A percentile compares a stretch with the other conserved stretches of the same genome.
Conservation (phyloP, 2,888 invertebrate species). For the Geophilus truncorum region DNA sequence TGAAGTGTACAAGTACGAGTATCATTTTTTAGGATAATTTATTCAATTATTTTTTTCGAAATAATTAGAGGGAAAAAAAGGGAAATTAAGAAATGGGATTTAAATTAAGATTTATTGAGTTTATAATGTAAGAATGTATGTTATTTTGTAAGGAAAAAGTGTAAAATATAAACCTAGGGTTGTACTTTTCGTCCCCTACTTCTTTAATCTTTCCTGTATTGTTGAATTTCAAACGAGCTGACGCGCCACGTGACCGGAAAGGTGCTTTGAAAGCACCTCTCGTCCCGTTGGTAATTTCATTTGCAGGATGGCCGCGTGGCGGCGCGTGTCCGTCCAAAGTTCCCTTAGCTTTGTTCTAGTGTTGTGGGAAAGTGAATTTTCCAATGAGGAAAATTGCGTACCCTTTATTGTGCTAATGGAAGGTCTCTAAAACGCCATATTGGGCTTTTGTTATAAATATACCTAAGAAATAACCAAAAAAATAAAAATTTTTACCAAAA, state of each 20-base stretch:
- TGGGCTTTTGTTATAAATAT: background rate
- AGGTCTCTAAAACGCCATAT: background rate
- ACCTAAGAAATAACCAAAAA: background rate
- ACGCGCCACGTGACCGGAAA: background rate
- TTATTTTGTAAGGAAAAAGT: background rate
- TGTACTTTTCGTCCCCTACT: background rate
- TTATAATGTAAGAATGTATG: background rate
- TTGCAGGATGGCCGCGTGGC: slow-evolving; percentile 23
- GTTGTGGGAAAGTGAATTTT: slow-evolving; percentile 21
- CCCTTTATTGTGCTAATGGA: background rate
- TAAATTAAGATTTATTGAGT: too few species aligned
- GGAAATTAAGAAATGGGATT: too few species aligned
- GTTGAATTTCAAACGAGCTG: background rate
- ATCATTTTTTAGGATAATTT: background rate
- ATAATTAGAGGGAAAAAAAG: too few species aligned
- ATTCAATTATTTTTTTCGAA: background rate
- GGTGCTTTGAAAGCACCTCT: background rate
- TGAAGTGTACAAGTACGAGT: background rate
- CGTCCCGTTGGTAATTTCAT: slow-evolving; percentile 15
- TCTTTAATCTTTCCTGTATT: background rate
- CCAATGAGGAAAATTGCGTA: background rate
- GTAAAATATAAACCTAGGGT: background rate
- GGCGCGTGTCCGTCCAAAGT: slow-evolving; percentile 10
- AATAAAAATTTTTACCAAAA: background rate
- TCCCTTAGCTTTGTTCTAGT: slow-evolving; percentile 5